These are phyloP conservation scores for Leptinotarsa tumamoca DNA, from an alignment of 2,888 invertebrate species.

Conservation along the genomic window DNA sequence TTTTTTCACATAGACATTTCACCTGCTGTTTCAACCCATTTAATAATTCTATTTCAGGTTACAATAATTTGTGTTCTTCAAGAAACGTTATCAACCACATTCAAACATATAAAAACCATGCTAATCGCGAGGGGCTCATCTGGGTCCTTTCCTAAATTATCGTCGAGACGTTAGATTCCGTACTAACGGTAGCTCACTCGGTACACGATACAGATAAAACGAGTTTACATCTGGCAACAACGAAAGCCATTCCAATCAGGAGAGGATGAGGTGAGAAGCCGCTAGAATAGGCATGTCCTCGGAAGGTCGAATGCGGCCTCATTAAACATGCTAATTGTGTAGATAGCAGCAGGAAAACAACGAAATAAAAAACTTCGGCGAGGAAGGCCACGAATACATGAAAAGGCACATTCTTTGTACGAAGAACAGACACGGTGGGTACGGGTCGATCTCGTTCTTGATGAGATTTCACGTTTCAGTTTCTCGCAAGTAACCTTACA, in stretches of 20 bases:
- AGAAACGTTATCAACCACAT: too few relatives aligned
- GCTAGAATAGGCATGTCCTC: constrained; percentile 42
- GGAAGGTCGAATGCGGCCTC: constrained; percentile 44
- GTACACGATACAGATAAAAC: constrained; percentile 8
- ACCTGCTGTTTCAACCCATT: too few relatives aligned
- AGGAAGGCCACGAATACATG: constrained; percentile 31
- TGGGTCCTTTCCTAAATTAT: neutral
- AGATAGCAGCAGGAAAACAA: constrained; percentile 37
- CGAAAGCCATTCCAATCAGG: constrained; percentile 8
- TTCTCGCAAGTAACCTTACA: constrained; percentile 7
- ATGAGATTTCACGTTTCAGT: constrained; percentile 2
- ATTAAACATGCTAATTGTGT: constrained; percentile 40
- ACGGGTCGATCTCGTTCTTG: constrained; percentile 3
- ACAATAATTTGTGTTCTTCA: too few relatives aligned
- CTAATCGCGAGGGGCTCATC: too few relatives aligned
- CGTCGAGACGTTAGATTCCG: neutral
- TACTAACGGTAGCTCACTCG: constrained; percentile 5
- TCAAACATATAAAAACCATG: neutral
- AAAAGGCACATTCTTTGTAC: constrained; percentile 33
- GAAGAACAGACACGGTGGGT: constrained; percentile 1
- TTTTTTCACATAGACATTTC: too few relatives aligned
- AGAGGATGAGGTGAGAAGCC: constrained; percentile 25
- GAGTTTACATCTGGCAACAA: constrained; percentile 17
- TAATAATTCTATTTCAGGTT: too few relatives aligned
- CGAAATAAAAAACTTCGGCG: constrained; percentile 22